Conservation (phyloP, 1,140 invertebrate genomes). For the Paracyclopina nana region DNA sequence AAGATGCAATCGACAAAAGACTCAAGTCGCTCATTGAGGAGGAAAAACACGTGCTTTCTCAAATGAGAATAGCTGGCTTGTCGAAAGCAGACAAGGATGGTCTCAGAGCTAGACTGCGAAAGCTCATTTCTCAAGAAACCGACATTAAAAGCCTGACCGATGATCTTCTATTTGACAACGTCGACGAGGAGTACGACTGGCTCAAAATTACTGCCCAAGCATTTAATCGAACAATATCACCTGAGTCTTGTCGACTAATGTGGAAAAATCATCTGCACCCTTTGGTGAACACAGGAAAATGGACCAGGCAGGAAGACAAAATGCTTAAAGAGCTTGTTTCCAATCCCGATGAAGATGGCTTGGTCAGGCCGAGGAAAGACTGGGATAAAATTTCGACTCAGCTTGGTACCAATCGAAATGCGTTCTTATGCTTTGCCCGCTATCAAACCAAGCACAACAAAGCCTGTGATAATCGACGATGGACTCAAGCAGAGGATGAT, state of each 20-base stretch:
- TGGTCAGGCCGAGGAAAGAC: background rate
- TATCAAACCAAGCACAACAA: background rate
- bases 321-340: background rate
- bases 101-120: background rate
- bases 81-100: background rate
- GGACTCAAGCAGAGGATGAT: background rate
- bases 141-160: background rate
- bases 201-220: background rate
- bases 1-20: background rate
- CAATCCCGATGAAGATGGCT: too few relatives aligned
- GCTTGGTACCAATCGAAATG: background rate
- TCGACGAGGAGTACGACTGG: background rate
- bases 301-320: background rate
- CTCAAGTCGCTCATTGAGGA: background rate
- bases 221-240: background rate
- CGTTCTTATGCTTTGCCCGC: background rate
- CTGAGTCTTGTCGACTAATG: background rate
- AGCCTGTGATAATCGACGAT: background rate
- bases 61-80: background rate
- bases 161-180: background rate
- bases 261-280: background rate
- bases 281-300: background rate
- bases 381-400: background rate
- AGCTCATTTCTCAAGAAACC: background rate
- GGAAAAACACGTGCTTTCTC: background rate